These are phyloP conservation scores for Sebastes hubbsi DNA, from an alignment of 2,797 vertebrate genomes.

Conservation along the genomic window DNA sequence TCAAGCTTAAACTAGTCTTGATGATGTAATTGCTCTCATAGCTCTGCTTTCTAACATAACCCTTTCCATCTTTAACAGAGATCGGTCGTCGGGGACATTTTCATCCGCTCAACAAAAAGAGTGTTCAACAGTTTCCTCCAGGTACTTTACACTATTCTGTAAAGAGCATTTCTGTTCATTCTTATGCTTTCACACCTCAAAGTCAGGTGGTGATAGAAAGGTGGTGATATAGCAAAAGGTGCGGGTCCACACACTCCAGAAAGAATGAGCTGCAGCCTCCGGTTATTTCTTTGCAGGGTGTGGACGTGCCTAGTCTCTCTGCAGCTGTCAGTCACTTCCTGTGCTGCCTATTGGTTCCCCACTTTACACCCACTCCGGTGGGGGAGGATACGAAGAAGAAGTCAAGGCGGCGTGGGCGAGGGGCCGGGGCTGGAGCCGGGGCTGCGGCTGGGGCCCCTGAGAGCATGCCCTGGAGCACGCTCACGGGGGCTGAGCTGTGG, in stretches of 20 bases:
- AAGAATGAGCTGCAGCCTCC: slow-evolving; percentile 6
- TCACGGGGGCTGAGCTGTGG: slow-evolving; percentile 83
- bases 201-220: not conserved
- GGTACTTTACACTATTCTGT: slow-evolving; percentile 61
- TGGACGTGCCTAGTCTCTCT: slow-evolving; percentile 83
- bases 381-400: slow-evolving; percentile 80
- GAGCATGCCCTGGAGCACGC: slow-evolving; percentile 68
- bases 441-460: slow-evolving; percentile 51
- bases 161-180: not conserved
- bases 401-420: slow-evolving; percentile 79
- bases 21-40: not conserved
- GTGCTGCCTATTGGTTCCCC: slow-evolving; percentile 83
- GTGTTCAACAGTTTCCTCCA: slow-evolving; percentile 85
- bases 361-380: slow-evolving; percentile 67
- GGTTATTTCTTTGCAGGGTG: slow-evolving; percentile 70
- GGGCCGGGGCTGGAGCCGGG: slow-evolving; percentile 58
- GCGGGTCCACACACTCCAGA: not conserved
- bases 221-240: not conserved
- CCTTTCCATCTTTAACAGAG: slow-evolving; percentile 71
- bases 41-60: not conserved
- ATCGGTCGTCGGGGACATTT: slow-evolving; percentile 75
- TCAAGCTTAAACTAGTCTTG: not conserved
- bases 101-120: slow-evolving; percentile 80
- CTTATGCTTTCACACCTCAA: not conserved
- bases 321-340: slow-evolving; percentile 86